Base-by-base conservation (phyloP, 2,888 invertebrate species). In the Euspilapteryx auroguttella region DNA sequence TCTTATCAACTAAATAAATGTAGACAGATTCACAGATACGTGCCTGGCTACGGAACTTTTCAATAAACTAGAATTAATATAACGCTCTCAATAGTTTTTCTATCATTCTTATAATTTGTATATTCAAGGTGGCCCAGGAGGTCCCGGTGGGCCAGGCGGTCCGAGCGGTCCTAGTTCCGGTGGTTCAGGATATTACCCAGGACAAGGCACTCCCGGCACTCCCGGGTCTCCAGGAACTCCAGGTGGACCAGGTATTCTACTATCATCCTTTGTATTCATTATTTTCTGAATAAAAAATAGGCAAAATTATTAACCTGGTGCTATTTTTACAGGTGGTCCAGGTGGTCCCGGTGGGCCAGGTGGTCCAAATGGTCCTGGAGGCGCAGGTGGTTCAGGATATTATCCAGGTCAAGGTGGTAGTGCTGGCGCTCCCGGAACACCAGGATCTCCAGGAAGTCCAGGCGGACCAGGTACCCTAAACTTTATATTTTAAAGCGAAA, bases 61-160 rank as follows among this genome's bases (percentile, higher is more conserved):
- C n/a, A n/a, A n/a, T n/a, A n/a, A n/a, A n/a, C n/a, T n/a, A n/a
- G n/a, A n/a, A n/a, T n/a, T n/a, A n/a, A n/a, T n/a, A n/a, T n/a
- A n/a, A n/a, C n/a, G n/a, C n/a, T n/a, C n/a, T n/a, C n/a, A n/a
- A n/a, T n/a, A n/a, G n/a, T n/a, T n/a, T n/a, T n/a, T n/a, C n/a
- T n/a, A n/a, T n/a, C n/a, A n/a, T n/a, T n/a, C 17, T 17, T 8
- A 25, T 12, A 2, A 25, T 25, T 10, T 25, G 4, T 12, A 25
- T 13, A 13, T 25, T 25, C 9, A 4, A 32, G 22, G 37, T 12
- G 30, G 28, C 11, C 41, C 42, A 14, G 47, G 44, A 23, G 42
- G 47, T 6, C 55, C 57, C 15, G 48, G 47, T 17, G 47, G 51
- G 20, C 52, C 52, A 32, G 32, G 44, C 23, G 37, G 47, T n/a